Evolutionary conservation across 2,797 vertebrate genomes (phyloP), one percentile per base, ranked within the genome.

Genomic region (Phalanger gymnotis): DNA sequence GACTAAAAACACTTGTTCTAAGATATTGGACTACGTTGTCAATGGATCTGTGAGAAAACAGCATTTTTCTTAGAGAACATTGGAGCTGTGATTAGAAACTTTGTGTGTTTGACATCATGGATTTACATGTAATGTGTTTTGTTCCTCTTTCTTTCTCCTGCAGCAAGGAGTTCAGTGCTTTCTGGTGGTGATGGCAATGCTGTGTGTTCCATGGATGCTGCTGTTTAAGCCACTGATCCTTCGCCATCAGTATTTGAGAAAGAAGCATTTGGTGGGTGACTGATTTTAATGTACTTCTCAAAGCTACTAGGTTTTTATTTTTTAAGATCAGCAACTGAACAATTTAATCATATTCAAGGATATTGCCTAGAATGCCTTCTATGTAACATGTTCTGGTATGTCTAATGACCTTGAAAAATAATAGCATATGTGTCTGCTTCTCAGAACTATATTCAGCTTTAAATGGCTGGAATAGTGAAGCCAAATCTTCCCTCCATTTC

Each of bases 201-300:
- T 99, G 0, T 99, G 99, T 73, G 99, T 99, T 90, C 99, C 99
- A 0, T 99, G 99, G 98, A 99, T 99, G 99, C 99, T 99, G 91
- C 97, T 99, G 31, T 99, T 99, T 91, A 99, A 99, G 98, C 99
- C 99, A 1, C 95, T 99, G 66, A 97, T 99, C 94, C 98, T 99
- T 96, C 99, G 99, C 90, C 99, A 98, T 92, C 99, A 99, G 81
- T 98, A 99, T 97, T 97, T 99, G 92, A 99, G 99, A 99, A 99
- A 98, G 96, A 99, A 99, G 96, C 98, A 99, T 97, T 97, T 99
- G 99, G 99, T 99, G 98, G 99, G 99, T 99, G 96, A 96, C 91
- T 96, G 40, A 22, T 4, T 96, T 55, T 96, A 51, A 87, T 81
- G 0, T n/a, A 47, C 96, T 96, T 97, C 0, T 94, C 51, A 96